Evolutionary conservation across 2,797 vertebrate species (phyloP).

Genomic region (Heteromormyrus szaboi): DNA sequence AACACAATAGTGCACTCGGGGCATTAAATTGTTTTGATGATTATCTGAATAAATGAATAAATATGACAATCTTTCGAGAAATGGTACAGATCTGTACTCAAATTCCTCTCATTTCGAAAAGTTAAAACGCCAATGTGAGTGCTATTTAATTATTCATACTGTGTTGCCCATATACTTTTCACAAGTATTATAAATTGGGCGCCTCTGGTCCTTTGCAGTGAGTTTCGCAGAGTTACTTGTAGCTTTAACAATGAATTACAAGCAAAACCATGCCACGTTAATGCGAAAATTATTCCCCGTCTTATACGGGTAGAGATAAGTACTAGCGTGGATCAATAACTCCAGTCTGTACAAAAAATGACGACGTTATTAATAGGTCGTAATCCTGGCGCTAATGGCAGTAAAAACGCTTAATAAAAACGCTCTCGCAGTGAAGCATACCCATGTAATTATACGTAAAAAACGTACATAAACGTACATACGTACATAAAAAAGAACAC

Average conservation of each 20-base stretch:
- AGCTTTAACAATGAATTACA: conserved; percentile 82
- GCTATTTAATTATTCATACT: conserved; percentile 75
- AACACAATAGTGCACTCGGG: neutral
- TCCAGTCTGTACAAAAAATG: conserved; percentile 72
- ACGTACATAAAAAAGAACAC: neutral
- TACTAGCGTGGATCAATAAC: conserved; percentile 78
- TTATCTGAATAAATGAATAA: neutral
- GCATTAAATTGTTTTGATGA: neutral
- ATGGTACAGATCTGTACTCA: conserved; percentile 58
- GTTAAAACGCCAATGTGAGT: conserved; percentile 68
- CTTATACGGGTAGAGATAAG: conserved; percentile 76
- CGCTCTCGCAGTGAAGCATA: neutral
- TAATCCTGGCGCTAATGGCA: conserved; percentile 73
- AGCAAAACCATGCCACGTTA: conserved; percentile 77
- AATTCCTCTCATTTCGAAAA: conserved; percentile 61
- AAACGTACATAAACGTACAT: too few species aligned
- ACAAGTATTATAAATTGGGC: conserved; percentile 83
- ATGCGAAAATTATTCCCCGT: conserved; percentile 79
- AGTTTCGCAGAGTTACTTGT: conserved; percentile 67
- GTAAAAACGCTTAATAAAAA: conserved; percentile 38
- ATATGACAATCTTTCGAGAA: neutral
- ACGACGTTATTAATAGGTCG: conserved; percentile 74
- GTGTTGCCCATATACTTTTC: conserved; percentile 74
- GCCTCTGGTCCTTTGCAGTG: conserved; percentile 71
- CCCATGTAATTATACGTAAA: neutral